Conservation (phyloP, 1,140 invertebrate species). For the Temnothorax longispinosus region DNA sequence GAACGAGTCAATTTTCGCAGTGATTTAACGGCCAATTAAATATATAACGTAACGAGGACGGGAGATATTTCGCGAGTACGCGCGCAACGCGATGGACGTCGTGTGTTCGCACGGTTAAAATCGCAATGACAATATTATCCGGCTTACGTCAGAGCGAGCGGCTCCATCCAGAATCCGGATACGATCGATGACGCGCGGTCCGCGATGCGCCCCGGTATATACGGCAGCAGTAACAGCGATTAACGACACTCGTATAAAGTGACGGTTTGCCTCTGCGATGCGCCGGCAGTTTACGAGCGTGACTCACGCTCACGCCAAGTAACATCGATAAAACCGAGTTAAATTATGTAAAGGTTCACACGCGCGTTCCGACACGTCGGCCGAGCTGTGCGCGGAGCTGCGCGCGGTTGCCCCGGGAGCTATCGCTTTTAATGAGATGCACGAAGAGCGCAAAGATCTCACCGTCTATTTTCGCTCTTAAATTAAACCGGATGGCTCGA, state of each 20-base stretch:
- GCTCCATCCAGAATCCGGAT: slow-evolving; percentile 55
- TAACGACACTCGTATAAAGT: slow-evolving; percentile 59
- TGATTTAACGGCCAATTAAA: not conserved
- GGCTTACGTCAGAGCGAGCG: slow-evolving; percentile 47
- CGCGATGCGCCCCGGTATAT: slow-evolving; percentile 2
- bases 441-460: slow-evolving; percentile 33
- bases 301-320: slow-evolving; percentile 47
- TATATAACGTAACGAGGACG: not conserved
- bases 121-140: slow-evolving; percentile 30
- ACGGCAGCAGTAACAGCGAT: slow-evolving; percentile 32
- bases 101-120: not conserved
- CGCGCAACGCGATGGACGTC: not conserved
- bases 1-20: slow-evolving; percentile 3
- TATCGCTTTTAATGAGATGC: slow-evolving; percentile 59
- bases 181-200: slow-evolving; percentile 39
- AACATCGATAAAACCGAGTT: slow-evolving; percentile 61
- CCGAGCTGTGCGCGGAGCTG: not conserved
- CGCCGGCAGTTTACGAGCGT: slow-evolving; percentile 50
- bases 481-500: slow-evolving; percentile 40
- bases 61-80: not conserved
- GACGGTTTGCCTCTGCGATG: slow-evolving; percentile 25
- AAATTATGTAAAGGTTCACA: slow-evolving; percentile 62
- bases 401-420: slow-evolving; percentile 12
- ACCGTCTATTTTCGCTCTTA: slow-evolving; percentile 50
- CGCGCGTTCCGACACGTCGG: slow-evolving; percentile 49